A percentile compares a stretch with the other conserved stretches of the same genome.
These are phyloP conservation scores for Esox niger DNA, from an alignment of 2,113 vertebrate species.

Conservation along the genomic window DNA sequence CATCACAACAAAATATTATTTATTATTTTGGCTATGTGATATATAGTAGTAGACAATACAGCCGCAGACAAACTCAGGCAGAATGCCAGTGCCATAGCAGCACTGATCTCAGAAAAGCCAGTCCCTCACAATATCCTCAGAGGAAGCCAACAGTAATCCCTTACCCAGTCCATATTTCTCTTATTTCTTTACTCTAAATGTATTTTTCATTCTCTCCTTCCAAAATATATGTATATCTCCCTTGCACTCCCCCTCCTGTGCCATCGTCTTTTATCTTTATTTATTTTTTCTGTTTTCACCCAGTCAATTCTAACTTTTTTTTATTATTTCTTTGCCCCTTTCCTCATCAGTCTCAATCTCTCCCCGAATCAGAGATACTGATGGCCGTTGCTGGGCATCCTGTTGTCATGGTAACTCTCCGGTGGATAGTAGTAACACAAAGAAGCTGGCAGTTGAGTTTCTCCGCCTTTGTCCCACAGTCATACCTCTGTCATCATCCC, in stretches of 20 bases:
- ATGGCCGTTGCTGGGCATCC: background rate
- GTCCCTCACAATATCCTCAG: no score
- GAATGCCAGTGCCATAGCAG: no score
- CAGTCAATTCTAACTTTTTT: background rate
- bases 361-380: background rate
- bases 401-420: background rate
- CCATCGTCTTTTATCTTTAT: background rate
- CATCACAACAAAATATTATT: no score
- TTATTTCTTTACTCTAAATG: background rate
- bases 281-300: background rate
- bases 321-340: background rate
- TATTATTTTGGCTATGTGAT: no score
- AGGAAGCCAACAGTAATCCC: background rate
- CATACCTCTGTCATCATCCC: constrained; percentile 1
- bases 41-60: no score
- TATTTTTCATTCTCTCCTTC: background rate
- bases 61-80: no score
- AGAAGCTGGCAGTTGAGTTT: background rate
- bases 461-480: background rate
- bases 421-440: background rate
- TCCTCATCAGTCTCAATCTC: background rate
- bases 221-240: background rate
- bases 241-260: background rate
- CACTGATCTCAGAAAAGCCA: no score
- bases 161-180: background rate